Evolutionary conservation across 1,140 invertebrate genomes (phyloP), one percentile per base, ranked within the genome.

Genomic region (Lepidurus arcticus): DNA sequence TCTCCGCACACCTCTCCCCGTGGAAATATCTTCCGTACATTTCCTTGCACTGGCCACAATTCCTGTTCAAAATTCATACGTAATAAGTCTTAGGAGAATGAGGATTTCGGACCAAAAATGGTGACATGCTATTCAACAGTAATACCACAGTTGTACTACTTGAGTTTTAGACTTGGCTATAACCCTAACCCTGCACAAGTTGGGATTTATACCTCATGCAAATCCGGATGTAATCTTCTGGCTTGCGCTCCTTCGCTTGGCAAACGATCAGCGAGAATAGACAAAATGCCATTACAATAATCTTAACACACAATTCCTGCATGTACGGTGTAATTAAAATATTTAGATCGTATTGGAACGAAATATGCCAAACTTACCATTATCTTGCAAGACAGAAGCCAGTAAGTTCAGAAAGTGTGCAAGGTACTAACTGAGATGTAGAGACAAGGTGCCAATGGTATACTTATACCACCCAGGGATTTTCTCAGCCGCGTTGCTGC

Each of bases 11-110:
- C 4, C 83, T 81, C 75, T 85, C 82, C 0, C 86, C 86, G 42
- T 86, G 82, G 82, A 87, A 87, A 80, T 86, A 87, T 47, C 85
- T 84, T 0, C 86, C 86, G 77, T 85, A 86, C 83, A 87, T 86
- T 81, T 84, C 82, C 80, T 87, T 86, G 79, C 86, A 87, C 78
- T 87, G 85, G 0, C 85, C 86, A 79, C 86, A 87, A 80, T 87
- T 87, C 75, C 85, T 86, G 21, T 7, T n/a, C 8, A 21, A 65
- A 65, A 65, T n/a, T 0, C 34, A 34, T 4, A 34, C 34, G 2
- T 34, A 34, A 34, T 34, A 34, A 34, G 34, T 34, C 34, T 34
- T 34, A 34, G 34, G 34, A 34, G 2, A 34, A 34, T 34, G 34
- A 34, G 0, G 34, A 34, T 34, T 34, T 34, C 34, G 34, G 34